A percentile compares a stretch with the other conserved stretches of the same genome.
Evolutionary conservation across 2,797 vertebrate species (phyloP).

Genomic region (Crocodylus rhombifer): DNA sequence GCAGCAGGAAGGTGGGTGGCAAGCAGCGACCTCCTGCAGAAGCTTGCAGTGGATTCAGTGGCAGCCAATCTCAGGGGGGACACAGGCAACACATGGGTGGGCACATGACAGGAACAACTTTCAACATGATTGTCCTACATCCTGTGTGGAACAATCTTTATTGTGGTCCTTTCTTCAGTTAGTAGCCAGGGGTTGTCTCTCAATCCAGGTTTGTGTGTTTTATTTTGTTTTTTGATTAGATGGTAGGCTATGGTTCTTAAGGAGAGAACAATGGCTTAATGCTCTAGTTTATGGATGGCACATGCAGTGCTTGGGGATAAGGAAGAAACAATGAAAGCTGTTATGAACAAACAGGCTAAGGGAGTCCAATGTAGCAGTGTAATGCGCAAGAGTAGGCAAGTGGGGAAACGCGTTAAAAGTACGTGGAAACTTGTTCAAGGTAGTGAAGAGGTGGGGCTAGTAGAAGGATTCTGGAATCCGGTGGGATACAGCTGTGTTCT

Average conservation of each 20-base stretch:
- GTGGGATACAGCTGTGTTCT: background rate
- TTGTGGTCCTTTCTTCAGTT: conserved; percentile 16
- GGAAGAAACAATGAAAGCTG: background rate
- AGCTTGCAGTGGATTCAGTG: no score
- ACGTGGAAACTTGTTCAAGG: background rate
- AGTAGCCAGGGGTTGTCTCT: background rate
- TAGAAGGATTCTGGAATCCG: background rate
- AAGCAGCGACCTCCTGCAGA: no score
- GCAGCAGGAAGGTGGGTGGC: no score
- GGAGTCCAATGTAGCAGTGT: background rate
- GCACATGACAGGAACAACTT: background rate
- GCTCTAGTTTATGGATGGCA: background rate
- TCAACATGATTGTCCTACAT: background rate
- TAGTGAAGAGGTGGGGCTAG: background rate
- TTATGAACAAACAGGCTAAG: background rate
- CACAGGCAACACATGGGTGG: no score
- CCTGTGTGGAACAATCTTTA: background rate
- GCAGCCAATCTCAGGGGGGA: no score
- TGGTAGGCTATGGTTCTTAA: background rate
- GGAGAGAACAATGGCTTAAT: background rate
- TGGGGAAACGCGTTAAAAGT: background rate
- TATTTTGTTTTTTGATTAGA: no score
- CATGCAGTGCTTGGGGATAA: background rate
- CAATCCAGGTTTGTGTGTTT: background rate
- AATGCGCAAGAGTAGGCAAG: background rate